Base-by-base conservation (phyloP, 2,888 invertebrate species). In the Drosophila sordidula region DNA sequence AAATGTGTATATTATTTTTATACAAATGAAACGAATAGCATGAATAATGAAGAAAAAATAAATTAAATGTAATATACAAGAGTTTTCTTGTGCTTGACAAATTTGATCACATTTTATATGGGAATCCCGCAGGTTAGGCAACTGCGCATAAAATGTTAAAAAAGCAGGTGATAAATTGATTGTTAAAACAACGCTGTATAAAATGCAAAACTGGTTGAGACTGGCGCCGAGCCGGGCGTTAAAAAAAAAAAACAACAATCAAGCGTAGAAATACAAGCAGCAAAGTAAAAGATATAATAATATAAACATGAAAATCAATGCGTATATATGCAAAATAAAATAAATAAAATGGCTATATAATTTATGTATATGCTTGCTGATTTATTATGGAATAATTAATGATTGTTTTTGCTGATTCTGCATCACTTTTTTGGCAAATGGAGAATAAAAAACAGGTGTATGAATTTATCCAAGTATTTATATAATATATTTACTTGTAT, bases 121-220 rank as follows among this genome's bases (percentile, higher is more conserved):
- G 5, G 2, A 29, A n/a, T 46, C 22, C 25, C 52, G 4, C 11
- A 16, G 4, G 18, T 39, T 18, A 29, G 16, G 44, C 49, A 50
- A 34, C 63, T 14, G 62, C 12, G 12, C 34, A 26, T 36, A 9
- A 22, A 34, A 34, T 12, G 12, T 11, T 9, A 52, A 49, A 49
- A 38, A 34, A n/a, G 18, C 38, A 59, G 64, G n/a, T 32, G 9
- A 50, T 36, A 50, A 44, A 22, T 18, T 9, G 9, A n/a, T 6
- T 8, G 11, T 62, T n/a, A 34, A 14, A 41, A 9, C 38, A 42
- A 29, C n/a, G n/a, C n/a, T 42, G n/a, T 8, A n/a, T n/a, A 14
- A 11, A 26, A 45, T 32, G 6, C 14, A 14, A 49, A 44, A 59
- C 59, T 59, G 59, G 58, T 54, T 54, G 1, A 18, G 12, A 42